Evolutionary conservation across 2,113 vertebrate genomes (phyloP).

Genomic region (Dendropsophus ebraccatus): DNA sequence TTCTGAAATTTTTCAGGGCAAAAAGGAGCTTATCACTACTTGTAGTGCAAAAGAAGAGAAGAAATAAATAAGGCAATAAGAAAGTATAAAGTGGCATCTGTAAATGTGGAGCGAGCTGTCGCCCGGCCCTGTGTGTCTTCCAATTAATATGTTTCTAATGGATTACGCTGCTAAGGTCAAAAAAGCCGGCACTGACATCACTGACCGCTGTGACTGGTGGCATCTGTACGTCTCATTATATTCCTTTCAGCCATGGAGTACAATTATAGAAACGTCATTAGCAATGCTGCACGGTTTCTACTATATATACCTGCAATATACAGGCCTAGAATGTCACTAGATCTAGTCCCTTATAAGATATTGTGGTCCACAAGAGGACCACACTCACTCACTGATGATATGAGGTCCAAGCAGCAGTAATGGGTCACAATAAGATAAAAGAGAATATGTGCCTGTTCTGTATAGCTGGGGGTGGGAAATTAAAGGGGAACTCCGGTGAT

Average conservation of each 20-base stretch:
- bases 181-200: neutral
- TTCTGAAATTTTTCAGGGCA: too few relatives aligned
- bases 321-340: too few relatives aligned
- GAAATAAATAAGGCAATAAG: neutral
- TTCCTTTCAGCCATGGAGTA: neutral
- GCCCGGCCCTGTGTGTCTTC: neutral
- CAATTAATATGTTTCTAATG: conserved; percentile 20
- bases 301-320: too few relatives aligned
- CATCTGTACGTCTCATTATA: conserved; percentile 17
- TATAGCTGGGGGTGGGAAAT: too few relatives aligned
- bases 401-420: too few relatives aligned
- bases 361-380: too few relatives aligned
- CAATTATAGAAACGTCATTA: conserved; percentile 12
- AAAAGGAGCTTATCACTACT: neutral
- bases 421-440: too few relatives aligned
- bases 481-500: too few relatives aligned
- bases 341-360: too few relatives aligned
- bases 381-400: too few relatives aligned
- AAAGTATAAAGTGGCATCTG: neutral
- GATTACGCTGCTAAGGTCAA: conserved; percentile 17
- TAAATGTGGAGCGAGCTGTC: neutral
- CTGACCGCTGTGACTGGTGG: neutral
- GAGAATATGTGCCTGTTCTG: too few relatives aligned
- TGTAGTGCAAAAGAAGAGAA: neutral
- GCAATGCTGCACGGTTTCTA: too few relatives aligned